These are phyloP conservation scores for Pristionchus japonicus DNA, from an alignment of 2,888 invertebrate genomes.

Conservation along the genomic window DNA sequence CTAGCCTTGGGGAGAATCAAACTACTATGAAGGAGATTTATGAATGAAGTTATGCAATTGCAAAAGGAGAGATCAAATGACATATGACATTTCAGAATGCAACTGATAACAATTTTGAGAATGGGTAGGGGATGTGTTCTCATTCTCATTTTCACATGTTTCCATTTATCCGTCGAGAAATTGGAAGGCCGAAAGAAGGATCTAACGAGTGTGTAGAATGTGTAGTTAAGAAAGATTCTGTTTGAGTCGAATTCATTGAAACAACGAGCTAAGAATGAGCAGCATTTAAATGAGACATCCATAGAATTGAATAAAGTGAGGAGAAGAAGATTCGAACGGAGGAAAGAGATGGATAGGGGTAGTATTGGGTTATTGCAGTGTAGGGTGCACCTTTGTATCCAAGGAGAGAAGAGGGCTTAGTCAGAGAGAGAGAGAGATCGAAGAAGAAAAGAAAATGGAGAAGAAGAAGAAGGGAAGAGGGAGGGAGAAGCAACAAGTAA, in stretches of 20 bases:
- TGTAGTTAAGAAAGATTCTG: background rate
- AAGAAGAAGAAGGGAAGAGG: background rate
- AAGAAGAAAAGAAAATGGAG: background rate
- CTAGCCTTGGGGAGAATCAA: background rate
- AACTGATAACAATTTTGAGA: background rate
- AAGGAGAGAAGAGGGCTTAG: background rate
- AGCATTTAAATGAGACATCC: too few relatives aligned
- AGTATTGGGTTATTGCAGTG: background rate
- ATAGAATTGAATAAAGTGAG: too few relatives aligned
- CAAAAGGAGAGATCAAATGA: background rate
- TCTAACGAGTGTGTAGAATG: background rate
- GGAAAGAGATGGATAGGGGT: background rate
- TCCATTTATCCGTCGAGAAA: background rate
- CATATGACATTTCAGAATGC: too few relatives aligned
- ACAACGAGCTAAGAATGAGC: background rate
- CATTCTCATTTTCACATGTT: too few relatives aligned
- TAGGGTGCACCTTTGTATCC: background rate
- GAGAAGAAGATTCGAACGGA: background rate
- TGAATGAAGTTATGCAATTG: background rate
- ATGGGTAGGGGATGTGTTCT: background rate
- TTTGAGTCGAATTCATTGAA: background rate
- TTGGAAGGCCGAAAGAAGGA: background rate
- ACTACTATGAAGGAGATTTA: background rate
- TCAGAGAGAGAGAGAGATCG: constrained; percentile 15
- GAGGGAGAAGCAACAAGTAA: background rate